These are phyloP conservation scores for Hypomecis atomaria DNA, from an alignment of 2,888 invertebrate genomes.

Conservation along the genomic window DNA sequence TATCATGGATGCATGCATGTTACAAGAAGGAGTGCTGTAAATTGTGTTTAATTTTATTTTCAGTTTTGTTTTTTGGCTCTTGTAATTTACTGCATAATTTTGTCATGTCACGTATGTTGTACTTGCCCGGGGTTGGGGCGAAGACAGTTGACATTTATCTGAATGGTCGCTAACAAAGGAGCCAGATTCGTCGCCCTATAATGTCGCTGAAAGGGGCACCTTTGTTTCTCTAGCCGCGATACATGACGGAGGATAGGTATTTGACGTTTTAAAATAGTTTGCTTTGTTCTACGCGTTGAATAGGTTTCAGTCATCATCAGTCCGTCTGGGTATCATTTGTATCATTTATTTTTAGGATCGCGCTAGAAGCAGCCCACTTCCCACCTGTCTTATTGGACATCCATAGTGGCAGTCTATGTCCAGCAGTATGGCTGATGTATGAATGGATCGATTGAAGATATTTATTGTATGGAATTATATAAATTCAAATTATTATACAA, in stretches of 20 bases:
- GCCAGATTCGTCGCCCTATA: constrained; percentile 63
- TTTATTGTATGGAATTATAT: too few species aligned
- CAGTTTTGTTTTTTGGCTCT: neutral
- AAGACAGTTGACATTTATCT: constrained; percentile 70
- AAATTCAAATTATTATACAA: too few species aligned
- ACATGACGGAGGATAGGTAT: constrained; percentile 48
- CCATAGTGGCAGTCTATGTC: too few species aligned
- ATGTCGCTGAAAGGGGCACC: constrained; percentile 61
- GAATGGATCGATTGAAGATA: too few species aligned
- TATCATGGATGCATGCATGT: too few species aligned
- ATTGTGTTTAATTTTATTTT: neutral
- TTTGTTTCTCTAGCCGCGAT: constrained; percentile 61
- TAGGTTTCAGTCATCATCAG: constrained; percentile 20
- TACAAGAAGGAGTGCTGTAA: too few species aligned
- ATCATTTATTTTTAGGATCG: too few species aligned
- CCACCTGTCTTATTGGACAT: too few species aligned
- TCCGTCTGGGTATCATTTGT: constrained; percentile 3
- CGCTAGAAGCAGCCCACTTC: too few species aligned
- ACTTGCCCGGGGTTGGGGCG: constrained; percentile 42
- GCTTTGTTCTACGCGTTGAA: constrained; percentile 24
- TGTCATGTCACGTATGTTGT: constrained; percentile 15
- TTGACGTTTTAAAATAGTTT: constrained; percentile 19
- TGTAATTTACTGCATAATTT: constrained; percentile 5
- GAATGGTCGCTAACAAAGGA: constrained; percentile 72
- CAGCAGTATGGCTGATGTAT: too few species aligned